These are phyloP conservation scores for Phoeniculus purpureus DNA, from an alignment of 2,797 vertebrate species.

Conservation along the genomic window DNA sequence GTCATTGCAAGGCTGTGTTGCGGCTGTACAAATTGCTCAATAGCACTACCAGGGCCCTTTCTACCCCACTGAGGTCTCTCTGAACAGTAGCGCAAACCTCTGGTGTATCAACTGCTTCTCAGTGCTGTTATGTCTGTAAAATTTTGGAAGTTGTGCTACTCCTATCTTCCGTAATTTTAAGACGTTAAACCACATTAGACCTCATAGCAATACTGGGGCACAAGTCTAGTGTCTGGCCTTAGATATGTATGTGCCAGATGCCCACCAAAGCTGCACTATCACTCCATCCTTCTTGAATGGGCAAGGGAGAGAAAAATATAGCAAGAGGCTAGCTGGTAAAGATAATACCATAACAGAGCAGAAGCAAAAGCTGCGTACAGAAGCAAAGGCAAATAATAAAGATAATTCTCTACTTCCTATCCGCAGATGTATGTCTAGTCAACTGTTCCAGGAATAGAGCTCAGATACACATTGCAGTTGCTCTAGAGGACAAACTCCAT, in stretches of 20 bases:
- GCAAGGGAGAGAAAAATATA: too few relatives aligned
- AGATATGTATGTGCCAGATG: background rate
- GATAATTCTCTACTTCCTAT: too few relatives aligned
- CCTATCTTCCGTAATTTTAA: background rate
- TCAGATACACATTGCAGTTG: too few relatives aligned
- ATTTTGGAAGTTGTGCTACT: background rate
- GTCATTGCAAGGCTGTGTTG: background rate
- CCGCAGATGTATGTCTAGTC: too few relatives aligned
- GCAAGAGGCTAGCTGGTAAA: too few relatives aligned
- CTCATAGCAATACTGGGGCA: background rate
- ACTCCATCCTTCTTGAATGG: too few relatives aligned
- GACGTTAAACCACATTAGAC: background rate
- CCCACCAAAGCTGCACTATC: too few relatives aligned
- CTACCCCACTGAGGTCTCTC: background rate
- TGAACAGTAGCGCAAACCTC: background rate
- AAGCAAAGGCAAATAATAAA: too few relatives aligned
- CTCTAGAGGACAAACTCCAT: too few relatives aligned
- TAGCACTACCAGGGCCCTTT: background rate
- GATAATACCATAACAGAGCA: too few relatives aligned
- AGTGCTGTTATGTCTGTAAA: background rate
- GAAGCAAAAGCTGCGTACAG: too few relatives aligned
- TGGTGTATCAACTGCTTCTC: background rate
- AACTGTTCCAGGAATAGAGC: too few relatives aligned
- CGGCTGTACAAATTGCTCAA: background rate
- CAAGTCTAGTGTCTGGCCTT: background rate